Percentiles rank a stretch among this genome's conserved stretches.
Evolutionary conservation across 2,888 invertebrate genomes (phyloP).

Genomic region (Leucophenga maculata): DNA sequence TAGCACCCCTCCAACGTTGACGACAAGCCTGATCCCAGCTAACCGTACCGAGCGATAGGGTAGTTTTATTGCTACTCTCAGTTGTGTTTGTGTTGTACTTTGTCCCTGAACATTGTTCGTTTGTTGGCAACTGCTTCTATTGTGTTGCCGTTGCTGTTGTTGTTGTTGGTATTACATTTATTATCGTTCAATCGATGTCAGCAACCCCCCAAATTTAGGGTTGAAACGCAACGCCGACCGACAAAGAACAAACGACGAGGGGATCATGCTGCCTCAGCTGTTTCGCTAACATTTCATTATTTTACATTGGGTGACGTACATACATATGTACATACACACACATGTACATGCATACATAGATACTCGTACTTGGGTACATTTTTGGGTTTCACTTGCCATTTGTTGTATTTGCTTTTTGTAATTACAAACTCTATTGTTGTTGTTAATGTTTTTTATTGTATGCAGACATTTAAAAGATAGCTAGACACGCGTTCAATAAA

Average conservation of each 20-base stretch:
- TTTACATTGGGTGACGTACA: not conserved
- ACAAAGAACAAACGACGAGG: not conserved
- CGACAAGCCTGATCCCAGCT: not conserved
- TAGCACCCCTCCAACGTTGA: not conserved
- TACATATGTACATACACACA: not conserved
- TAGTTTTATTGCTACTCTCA: slow-evolving; percentile 44
- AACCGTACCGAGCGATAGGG: slow-evolving; percentile 39
- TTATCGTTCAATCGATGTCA: slow-evolving; percentile 31
- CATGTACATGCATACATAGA: not conserved
- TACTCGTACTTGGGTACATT: not conserved
- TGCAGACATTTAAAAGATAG: too few species aligned
- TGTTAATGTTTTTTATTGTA: slow-evolving; percentile 3
- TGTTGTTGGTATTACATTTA: slow-evolving; percentile 35
- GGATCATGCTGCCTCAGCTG: slow-evolving; percentile 2
- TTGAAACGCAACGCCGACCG: slow-evolving; percentile 1
- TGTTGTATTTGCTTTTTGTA: not conserved
- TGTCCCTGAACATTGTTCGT: slow-evolving; percentile 59
- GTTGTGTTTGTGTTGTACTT: slow-evolving; percentile 38
- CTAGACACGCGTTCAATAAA: too few species aligned
- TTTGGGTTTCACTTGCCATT: slow-evolving; percentile 12
- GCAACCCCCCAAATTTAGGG: slow-evolving; percentile 14
- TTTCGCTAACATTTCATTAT: not conserved
- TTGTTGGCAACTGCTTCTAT: slow-evolving; percentile 28
- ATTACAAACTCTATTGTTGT: slow-evolving; percentile 2
- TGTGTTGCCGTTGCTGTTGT: slow-evolving; percentile 30